Evolutionary conservation across 2,888 invertebrate genomes (phyloP), one percentile per base, ranked within the genome.

Genomic region (Lysandra bellargus): DNA sequence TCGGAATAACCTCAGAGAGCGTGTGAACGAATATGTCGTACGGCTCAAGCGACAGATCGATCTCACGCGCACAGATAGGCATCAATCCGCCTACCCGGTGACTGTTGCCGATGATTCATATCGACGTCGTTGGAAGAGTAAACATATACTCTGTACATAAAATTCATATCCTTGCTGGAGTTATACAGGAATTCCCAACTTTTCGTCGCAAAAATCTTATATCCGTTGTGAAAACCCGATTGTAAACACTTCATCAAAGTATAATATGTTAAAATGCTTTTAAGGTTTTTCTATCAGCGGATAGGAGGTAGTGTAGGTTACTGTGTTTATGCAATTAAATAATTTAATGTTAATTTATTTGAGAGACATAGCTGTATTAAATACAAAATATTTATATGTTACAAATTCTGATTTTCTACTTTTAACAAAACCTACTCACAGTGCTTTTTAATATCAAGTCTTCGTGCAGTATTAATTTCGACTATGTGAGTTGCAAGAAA

Each of bases 11-110:
- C 79, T 83, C 85, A 82, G 85, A 88, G 88, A 89, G 87, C 92
- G 91, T 92, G 92, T 89, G 92, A 92, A 91, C 87, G 81, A 82
- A 84, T 82, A 78, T 80, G 80, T 57, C 33, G 78, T 72, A 33
- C 74, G 37, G 78, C 61, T 80, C 75, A 77, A 83, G 86, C 87
- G 86, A 88, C 86, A 85, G 86, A 91, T 91, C 90, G 84, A 87
- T 87, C 89, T 91, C 90, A 92, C 92, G 92, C 88, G 87, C 87
- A 81, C 85, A 85, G 92, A 93, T 93, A 82, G 85, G 85, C 87
- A 92, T 93, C 92, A 83, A 83, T 83, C 83, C 82, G 85, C 85
- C 86, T 86, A 85, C 85, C 85, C 80, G 79, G 78, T 80, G 84
- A 86, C 87, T 87, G 86, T 83, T 83, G 83, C 83, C 88, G 88